Percentiles rank a stretch among this genome's conserved stretches.
These are phyloP conservation scores for Cataglyphis rosenhaueri DNA, from an alignment of 2,888 invertebrate species.

Conservation along the genomic window DNA sequence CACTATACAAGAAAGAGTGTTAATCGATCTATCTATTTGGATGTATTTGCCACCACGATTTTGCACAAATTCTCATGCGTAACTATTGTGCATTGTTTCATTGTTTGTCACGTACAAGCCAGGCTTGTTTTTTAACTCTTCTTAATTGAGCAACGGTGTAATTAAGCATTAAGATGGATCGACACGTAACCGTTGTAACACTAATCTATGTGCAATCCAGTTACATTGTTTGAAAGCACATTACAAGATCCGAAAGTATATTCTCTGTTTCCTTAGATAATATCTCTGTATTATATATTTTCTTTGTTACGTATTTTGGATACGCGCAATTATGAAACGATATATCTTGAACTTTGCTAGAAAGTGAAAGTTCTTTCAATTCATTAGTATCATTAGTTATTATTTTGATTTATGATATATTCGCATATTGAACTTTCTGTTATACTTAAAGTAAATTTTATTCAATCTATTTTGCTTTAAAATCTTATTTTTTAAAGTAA, in stretches of 20 bases:
- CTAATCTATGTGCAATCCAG: neutral
- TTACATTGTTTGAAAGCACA: constrained; percentile 28
- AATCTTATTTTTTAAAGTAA: neutral
- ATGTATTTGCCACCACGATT: constrained; percentile 55
- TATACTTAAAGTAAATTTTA: neutral
- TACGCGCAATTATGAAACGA: constrained; percentile 9
- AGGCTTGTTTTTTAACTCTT: constrained; percentile 30
- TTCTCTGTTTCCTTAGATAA: constrained; percentile 16
- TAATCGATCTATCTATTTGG: neutral
- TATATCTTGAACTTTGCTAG: constrained; percentile 1
- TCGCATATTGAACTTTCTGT: neutral
- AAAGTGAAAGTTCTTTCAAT: constrained; percentile 8
- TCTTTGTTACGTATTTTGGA: constrained; percentile 26
- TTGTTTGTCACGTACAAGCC: constrained; percentile 60
- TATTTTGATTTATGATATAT: neutral
- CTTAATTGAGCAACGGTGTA: constrained; percentile 18
- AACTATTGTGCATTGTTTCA: constrained; percentile 74
- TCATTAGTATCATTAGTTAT: neutral
- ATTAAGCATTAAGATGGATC: constrained; percentile 46
- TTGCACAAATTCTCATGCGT: constrained; percentile 71
- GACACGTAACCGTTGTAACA: constrained; percentile 20
- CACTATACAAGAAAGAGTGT: neutral
- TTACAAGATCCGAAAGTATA: constrained; percentile 13
- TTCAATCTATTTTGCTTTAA: neutral
- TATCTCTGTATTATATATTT: constrained; percentile 5